phyloP scores from a whole-genome alignment of 2,797 vertebrate species.

The Centroberyx gerrardi region DNA sequence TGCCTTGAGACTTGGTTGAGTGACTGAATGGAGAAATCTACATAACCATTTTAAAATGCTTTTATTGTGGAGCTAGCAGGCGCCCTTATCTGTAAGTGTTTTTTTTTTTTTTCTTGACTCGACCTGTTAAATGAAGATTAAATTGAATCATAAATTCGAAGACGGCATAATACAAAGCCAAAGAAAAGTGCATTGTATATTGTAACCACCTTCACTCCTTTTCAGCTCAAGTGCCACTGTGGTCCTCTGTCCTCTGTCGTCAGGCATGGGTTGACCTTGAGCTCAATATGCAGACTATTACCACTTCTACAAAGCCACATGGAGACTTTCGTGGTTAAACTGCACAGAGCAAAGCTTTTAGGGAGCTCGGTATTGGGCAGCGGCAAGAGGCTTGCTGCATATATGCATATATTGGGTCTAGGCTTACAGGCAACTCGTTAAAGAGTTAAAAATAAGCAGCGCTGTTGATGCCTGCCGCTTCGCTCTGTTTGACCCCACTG shows the following conservation, averaged over 20 bases:
- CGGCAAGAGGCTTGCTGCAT: conserved; percentile 6
- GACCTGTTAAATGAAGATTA: not conserved
- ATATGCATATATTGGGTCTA: conserved; percentile 58
- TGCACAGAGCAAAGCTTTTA: not conserved
- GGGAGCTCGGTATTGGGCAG: conserved; percentile 1
- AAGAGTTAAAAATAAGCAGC: conserved; percentile 86
- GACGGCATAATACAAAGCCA: too few species aligned
- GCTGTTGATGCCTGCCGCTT: conserved; percentile 73
- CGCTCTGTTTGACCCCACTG: conserved; percentile 68
- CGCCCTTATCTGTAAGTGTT: not conserved
- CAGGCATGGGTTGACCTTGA: conserved; percentile 6
- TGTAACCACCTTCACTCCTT: too few species aligned
- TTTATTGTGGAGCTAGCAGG: too few species aligned
- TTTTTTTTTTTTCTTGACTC: not conserved
- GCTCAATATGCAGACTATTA: not conserved
- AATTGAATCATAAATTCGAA: not conserved
- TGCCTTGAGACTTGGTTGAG: not conserved
- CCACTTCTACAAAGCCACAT: conserved; percentile 10
- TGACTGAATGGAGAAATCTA: not conserved
- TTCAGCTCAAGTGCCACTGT: too few species aligned
- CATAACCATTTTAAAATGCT: not conserved
- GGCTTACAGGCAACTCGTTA: conserved; percentile 83
- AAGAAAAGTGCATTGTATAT: too few species aligned
- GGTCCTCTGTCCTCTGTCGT: too few species aligned
- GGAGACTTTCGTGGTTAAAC: conserved; percentile 1